Evolutionary conservation across 2,797 vertebrate species (phyloP), one percentile per base, ranked within the genome.

Genomic region (Siniperca undulata): DNA sequence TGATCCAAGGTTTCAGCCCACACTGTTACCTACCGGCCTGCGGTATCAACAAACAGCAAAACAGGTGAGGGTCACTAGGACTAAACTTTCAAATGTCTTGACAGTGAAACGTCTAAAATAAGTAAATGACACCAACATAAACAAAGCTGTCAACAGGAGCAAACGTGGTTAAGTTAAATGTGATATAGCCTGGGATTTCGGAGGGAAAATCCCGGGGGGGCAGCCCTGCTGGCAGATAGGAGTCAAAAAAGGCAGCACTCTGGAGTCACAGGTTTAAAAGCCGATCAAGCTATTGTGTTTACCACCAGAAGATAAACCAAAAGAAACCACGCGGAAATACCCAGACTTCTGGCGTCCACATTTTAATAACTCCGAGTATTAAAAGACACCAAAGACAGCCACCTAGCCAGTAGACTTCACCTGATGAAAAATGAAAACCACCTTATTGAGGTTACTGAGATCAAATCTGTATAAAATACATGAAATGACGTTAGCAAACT

Each of bases 181-280:
- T 69, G 77, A 82, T 58, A 83, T 60, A 27, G 38, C 30, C 11
- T 11, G 24, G 81, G 80, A 69, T 80, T 30, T 30, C 30, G 44
- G 9, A n/a, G n/a, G n/a, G n/a, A n/a, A n/a, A n/a, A n/a, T n/a
- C n/a, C n/a, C n/a, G 50, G 36, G 3, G 13, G 60, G 38, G 60
- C 78, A 69, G 62, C 42, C 64, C n/a, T 65, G 76, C 40, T 80
- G 81, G 89, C 94, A 96, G 93, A 94, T 94, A 93, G 92, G 66
- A 81, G 83, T 89, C 90, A 10, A 11, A 79, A 82, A 53, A 84
- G 50, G 65, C 81, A 84, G 38, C 64, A 87, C 92, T 89, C 81
- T 91, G 78, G 91, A 92, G 89, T 82, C 85, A 87, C 93, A 92
- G 93, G 87, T 92, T 95, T 91, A 81, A 90, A 90, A 83, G 73